Conservation (phyloP, 2,888 invertebrate species). For the Harpagoxenus sublaevis region DNA sequence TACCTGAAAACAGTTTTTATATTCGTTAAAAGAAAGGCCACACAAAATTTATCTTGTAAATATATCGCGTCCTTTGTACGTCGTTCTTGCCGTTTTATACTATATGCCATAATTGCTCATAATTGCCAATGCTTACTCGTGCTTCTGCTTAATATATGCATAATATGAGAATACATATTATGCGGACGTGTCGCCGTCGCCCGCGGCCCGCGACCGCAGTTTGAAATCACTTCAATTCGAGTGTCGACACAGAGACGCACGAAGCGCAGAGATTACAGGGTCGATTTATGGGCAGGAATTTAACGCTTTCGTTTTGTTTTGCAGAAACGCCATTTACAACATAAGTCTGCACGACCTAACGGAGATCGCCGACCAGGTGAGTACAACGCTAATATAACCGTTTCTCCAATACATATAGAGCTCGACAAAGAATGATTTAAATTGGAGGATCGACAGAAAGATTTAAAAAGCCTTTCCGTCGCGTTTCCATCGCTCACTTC, state of each 20-base stretch:
- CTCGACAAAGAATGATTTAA: conserved; percentile 63
- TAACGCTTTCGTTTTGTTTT: conserved; percentile 80
- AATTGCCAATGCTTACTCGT: conserved; percentile 71
- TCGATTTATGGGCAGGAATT: conserved; percentile 71
- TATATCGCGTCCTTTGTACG: not conserved
- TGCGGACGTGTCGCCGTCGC: no score
- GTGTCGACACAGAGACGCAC: conserved; percentile 47
- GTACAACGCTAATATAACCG: conserved; percentile 64
- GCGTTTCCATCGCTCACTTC: not conserved
- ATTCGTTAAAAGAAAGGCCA: not conserved
- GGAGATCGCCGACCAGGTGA: conserved; percentile 91
- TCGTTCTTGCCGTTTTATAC: conserved; percentile 23
- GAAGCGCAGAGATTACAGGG: conserved; percentile 66
- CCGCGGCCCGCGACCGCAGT: no score
- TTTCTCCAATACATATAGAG: conserved; percentile 41
- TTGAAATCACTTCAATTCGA: not conserved
- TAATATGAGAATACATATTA: no score
- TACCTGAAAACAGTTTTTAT: not conserved
- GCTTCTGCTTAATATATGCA: not conserved
- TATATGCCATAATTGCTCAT: conserved; percentile 20
- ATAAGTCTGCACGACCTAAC: conserved; percentile 94
- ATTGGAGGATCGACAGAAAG: conserved; percentile 34
- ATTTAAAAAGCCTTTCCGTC: conserved; percentile 42
- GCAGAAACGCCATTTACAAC: conserved; percentile 96
- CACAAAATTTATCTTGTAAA: not conserved